Evolutionary conservation across 2,888 invertebrate species (phyloP).

Genomic region (Diachrysia chrysitis): DNA sequence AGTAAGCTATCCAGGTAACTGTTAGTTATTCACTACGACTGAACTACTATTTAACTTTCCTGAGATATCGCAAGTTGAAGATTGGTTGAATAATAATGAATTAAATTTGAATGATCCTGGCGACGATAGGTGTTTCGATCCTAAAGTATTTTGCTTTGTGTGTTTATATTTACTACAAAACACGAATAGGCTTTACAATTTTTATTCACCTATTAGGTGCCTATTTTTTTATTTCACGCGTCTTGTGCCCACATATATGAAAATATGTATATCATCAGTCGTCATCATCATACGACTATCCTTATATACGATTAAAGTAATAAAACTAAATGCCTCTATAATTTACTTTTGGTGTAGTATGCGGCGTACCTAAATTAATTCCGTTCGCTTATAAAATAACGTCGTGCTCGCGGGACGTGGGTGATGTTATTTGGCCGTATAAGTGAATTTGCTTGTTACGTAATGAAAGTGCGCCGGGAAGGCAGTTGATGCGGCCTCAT

Average conservation of each 20-base stretch:
- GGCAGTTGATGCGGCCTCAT: conserved; percentile 26
- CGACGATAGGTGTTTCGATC: background rate
- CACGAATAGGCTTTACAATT: background rate
- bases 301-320: too few relatives aligned
- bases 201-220: too few relatives aligned
- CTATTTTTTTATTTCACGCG: too few relatives aligned
- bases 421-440: conserved; percentile 45
- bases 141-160: background rate
- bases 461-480: conserved; percentile 48
- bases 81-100: conserved; percentile 2
- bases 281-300: too few relatives aligned
- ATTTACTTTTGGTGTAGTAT: background rate
- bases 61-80: background rate
- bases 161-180: background rate
- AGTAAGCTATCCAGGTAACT: background rate
- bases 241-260: background rate
- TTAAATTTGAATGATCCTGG: conserved; percentile 1
- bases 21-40: background rate
- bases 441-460: conserved; percentile 53
- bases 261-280: too few relatives aligned
- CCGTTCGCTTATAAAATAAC: conserved; percentile 4
- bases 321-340: background rate
- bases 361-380: conserved; percentile 1
- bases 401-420: conserved; percentile 24
- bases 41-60: background rate